Base-by-base conservation (phyloP, 2,888 invertebrate species). In the Lordiphosa fenestrarum region DNA sequence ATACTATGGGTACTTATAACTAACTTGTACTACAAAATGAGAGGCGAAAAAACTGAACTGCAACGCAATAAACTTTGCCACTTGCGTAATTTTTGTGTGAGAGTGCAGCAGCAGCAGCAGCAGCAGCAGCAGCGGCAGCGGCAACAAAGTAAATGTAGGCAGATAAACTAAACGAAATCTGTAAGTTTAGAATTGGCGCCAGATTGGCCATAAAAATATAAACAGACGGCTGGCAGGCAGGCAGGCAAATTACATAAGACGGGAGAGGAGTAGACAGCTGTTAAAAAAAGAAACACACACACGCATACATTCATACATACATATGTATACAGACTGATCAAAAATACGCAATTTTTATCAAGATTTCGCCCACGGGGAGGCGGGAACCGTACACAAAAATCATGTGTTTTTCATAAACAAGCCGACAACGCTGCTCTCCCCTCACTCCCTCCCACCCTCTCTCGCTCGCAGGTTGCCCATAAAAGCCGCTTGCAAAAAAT, bases 341-440 rank as follows among this genome's bases (percentile, higher is more conserved):
- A 19, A 40, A 23, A 42, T 25, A 12, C 30, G 30, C 30, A 30
- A 30, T 7, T 30, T 30, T 30, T 30, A 30, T 30, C 30, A 23
- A 23, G 23, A 23, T 23, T 23, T 23, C 23, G 23, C 23, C 23
- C 6, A 23, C 23, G 4, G 23, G 23, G 6, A 23, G 23, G 23
- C 23, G 23, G 23, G 23, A 5, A 5, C 23, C 64, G 54, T 71
- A 67, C 50, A 66, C 60, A 71, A 64, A 66, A 71, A 86, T 75
- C 84, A 85, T 84, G 81, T 84, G 84, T 80, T 84, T 86, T 85
- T 70, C 77, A 85, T 73, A 85, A 81, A 71, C 73, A 81, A 71
- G 53, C 42, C 55, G 42, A 40, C 25, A 19, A 21, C 30, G 25
- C 12, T 23, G 12, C 51, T 48, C 44, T 19, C 15, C 38, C 49